Evolutionary conservation across 2,797 vertebrate species (phyloP).

Genomic region (Neoniphon sammara): DNA sequence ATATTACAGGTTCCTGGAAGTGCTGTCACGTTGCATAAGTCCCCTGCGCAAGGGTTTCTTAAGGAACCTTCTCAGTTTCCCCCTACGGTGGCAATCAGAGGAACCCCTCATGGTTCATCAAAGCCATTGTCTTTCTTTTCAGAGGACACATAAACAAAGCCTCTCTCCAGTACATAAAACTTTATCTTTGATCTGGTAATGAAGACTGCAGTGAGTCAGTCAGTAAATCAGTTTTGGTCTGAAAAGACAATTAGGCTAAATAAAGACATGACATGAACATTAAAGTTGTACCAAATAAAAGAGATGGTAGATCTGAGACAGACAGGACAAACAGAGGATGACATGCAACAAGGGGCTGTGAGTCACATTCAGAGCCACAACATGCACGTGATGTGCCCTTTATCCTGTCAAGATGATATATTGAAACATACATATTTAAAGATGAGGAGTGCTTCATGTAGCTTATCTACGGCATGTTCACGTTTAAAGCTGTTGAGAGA

Average conservation of each 20-base stretch:
- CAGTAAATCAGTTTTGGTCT: conserved; percentile 38
- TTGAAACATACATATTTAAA: neutral
- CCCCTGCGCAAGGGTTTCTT: neutral
- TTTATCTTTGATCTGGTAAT: conserved; percentile 47
- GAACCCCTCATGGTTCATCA: neutral
- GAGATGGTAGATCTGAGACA: neutral
- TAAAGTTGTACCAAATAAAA: conserved; percentile 30
- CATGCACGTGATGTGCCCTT: neutral
- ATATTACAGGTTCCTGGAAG: neutral
- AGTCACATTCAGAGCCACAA: conserved; percentile 49
- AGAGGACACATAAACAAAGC: conserved; percentile 1
- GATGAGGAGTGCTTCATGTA: neutral
- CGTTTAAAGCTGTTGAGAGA: neutral
- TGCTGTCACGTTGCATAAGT: neutral
- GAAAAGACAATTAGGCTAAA: conserved; percentile 36
- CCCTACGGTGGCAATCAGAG: neutral
- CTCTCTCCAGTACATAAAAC: conserved; percentile 28
- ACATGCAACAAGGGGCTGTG: conserved; percentile 33
- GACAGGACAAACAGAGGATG: conserved; percentile 25
- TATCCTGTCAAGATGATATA: neutral
- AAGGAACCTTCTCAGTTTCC: neutral
- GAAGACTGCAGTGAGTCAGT: conserved; percentile 36
- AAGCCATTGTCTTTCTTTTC: neutral
- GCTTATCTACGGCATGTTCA: neutral
- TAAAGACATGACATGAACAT: conserved; percentile 42